These are phyloP conservation scores for Paracanthobrama guichenoti DNA, from an alignment of 2,113 vertebrate genomes.

Conservation along the genomic window DNA sequence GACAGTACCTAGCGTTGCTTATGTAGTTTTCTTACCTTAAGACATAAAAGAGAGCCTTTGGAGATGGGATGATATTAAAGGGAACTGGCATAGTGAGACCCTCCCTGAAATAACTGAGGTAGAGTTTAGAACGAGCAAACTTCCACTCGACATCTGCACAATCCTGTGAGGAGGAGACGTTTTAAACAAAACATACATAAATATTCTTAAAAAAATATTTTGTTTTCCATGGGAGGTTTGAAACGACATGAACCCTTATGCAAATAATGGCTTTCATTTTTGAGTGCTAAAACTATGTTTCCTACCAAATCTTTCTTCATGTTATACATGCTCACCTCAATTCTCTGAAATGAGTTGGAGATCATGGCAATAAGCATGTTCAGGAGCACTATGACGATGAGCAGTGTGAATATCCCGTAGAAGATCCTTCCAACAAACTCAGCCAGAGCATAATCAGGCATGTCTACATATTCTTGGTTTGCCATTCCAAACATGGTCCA, in stretches of 20 bases:
- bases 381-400: slow-evolving; percentile 88
- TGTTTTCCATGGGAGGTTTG: too few species aligned
- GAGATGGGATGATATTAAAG: slow-evolving; percentile 88
- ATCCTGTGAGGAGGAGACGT: slow-evolving; percentile 68
- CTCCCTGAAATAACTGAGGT: slow-evolving; percentile 87
- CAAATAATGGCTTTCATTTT: not conserved
- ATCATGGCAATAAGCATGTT: slow-evolving; percentile 95
- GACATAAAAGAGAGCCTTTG: slow-evolving; percentile 81
- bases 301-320: too few species aligned
- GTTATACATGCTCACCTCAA: slow-evolving; percentile 73
- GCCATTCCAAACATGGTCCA: slow-evolving; percentile 92
- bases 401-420: slow-evolving; percentile 85
- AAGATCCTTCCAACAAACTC: slow-evolving; percentile 83
- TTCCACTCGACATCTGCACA: slow-evolving; percentile 92
- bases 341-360: slow-evolving; percentile 92
- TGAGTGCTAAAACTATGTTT: not conserved
- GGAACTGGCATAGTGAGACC: slow-evolving; percentile 87
- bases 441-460: slow-evolving; percentile 79
- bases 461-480: slow-evolving; percentile 83
- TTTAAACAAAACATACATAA: not conserved
- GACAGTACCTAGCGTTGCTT: not conserved
- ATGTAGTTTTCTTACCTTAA: slow-evolving; percentile 72
- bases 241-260: too few species aligned
- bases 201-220: too few species aligned
- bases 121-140: slow-evolving; percentile 88